Percentiles rank a stretch among this genome's conserved stretches.
Conservation (phyloP, 53 echinoderm and acorn worm genomes). For the Apostichopus leukothele region DNA sequence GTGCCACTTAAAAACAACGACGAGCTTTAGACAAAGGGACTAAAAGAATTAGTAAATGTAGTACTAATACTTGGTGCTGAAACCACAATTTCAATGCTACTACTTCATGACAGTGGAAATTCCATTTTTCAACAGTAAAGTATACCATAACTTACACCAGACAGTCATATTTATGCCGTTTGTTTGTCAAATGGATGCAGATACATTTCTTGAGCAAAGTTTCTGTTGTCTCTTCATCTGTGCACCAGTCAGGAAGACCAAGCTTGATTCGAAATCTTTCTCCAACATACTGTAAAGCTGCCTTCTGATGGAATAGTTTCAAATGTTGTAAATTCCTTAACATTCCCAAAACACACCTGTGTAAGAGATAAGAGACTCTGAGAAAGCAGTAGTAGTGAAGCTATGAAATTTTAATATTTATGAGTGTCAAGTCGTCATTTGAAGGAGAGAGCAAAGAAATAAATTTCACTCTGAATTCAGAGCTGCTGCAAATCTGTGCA, state of each 20-base stretch:
- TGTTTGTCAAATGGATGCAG: constrained; percentile 75
- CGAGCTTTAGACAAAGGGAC: too few relatives aligned
- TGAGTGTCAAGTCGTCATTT: not conserved
- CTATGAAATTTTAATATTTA: not conserved
- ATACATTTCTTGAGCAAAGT: constrained; percentile 78
- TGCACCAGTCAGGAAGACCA: constrained; percentile 75
- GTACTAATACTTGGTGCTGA: too few relatives aligned
- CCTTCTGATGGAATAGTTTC: constrained; percentile 51
- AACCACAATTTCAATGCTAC: too few relatives aligned
- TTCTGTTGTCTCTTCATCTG: constrained; percentile 56
- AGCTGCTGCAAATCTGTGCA: too few relatives aligned
- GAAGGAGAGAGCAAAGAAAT: not conserved
- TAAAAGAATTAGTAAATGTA: too few relatives aligned
- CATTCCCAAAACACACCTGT: constrained; percentile 90
- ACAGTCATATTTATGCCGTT: constrained; percentile 76
- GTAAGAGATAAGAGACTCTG: not conserved
- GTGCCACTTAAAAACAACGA: too few relatives aligned
- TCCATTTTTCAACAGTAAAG: too few relatives aligned
- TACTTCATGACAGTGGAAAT: too few relatives aligned
- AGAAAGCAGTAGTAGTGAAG: not conserved
- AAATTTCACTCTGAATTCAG: too few relatives aligned
- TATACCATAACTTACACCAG: constrained; percentile 70
- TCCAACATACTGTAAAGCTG: constrained; percentile 68
- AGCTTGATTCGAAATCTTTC: constrained; percentile 80
- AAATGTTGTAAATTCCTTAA: constrained; percentile 66